phyloP scores from a whole-genome alignment of 1,140 invertebrate species.

The Drosophila simulans region DNA sequence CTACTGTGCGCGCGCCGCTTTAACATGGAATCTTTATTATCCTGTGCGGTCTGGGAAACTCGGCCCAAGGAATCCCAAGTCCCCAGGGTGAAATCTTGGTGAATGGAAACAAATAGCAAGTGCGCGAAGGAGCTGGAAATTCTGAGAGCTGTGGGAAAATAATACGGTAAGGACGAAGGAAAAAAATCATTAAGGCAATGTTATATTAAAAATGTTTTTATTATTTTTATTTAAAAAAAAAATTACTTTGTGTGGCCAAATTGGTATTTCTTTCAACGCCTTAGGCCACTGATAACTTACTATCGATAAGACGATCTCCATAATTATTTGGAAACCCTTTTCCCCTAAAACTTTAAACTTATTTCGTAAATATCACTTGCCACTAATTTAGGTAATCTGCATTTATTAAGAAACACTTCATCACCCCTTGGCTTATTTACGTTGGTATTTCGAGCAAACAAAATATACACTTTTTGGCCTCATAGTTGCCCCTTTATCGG shows the following conservation, averaged over 20 bases:
- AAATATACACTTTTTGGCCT: constrained; percentile 49
- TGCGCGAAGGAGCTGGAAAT: constrained; percentile 1
- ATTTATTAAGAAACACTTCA: constrained; percentile 54
- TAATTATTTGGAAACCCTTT: constrained; percentile 4
- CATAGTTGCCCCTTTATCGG: constrained; percentile 35
- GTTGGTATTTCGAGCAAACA: constrained; percentile 8
- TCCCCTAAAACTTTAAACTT: neutral
- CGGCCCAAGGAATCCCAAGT: constrained; percentile 23
- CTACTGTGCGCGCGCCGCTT: constrained; percentile 65
- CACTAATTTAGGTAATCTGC: constrained; percentile 39
- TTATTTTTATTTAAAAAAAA: neutral
- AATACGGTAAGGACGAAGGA: too few species aligned
- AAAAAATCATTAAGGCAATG: too few species aligned
- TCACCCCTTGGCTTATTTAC: constrained; percentile 37
- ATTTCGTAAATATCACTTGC: constrained; percentile 12
- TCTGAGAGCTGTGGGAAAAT: constrained; percentile 9
- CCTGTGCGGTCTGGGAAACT: constrained; percentile 32
- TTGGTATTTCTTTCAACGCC: neutral
- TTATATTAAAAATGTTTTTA: too few species aligned
- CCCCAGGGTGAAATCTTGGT: constrained; percentile 53
- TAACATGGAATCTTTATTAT: constrained; percentile 74
- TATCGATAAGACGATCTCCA: neutral
- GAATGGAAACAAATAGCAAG: constrained; percentile 45
- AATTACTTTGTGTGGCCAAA: too few species aligned
- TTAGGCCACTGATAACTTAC: neutral